Conservation (phyloP, 1,140 invertebrate genomes). For the Dicyema japonicum region DNA sequence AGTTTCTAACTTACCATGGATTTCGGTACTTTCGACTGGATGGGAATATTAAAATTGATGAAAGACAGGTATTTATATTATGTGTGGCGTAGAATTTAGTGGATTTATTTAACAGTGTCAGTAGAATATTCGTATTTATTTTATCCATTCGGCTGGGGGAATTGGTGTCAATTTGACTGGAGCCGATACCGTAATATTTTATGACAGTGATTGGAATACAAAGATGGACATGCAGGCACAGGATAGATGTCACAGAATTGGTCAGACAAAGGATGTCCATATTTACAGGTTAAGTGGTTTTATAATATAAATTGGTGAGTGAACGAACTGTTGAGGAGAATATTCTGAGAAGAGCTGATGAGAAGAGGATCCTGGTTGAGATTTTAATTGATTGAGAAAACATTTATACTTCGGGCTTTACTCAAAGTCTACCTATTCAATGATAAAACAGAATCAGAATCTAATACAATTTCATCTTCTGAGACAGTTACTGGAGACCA, state of each 20-base stretch:
- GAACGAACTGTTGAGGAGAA: slow-evolving; percentile 93
- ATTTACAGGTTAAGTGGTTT: slow-evolving; percentile 39
- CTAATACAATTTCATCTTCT: not conserved
- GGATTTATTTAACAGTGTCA: slow-evolving; percentile 82
- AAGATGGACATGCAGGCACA: slow-evolving; percentile 96
- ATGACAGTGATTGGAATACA: slow-evolving; percentile 98
- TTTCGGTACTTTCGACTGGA: slow-evolving; percentile 78
- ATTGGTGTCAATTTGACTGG: slow-evolving; percentile 92
- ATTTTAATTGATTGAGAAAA: slow-evolving; percentile 91
- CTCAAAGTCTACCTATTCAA: slow-evolving; percentile 65
- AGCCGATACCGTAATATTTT: slow-evolving; percentile 95
- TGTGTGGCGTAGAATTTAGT: slow-evolving; percentile 27
- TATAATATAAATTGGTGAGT: slow-evolving; percentile 26
- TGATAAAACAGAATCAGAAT: slow-evolving; percentile 27
- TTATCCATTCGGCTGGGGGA: slow-evolving; percentile 75
- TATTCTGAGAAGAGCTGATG: slow-evolving; percentile 88
- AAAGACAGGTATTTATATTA: slow-evolving; percentile 46
- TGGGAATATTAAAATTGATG: slow-evolving; percentile 76
- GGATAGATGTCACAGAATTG: slow-evolving; percentile 85
- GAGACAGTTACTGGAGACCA: not conserved
- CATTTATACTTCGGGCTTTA: slow-evolving; percentile 86
- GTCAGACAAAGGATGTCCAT: slow-evolving; percentile 91
- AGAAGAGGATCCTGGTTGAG: slow-evolving; percentile 71
- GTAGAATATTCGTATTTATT: slow-evolving; percentile 79
- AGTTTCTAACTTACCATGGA: slow-evolving; percentile 78